Evolutionary conservation across 1,140 invertebrate species (phyloP), one percentile per base, ranked within the genome.

Genomic region (Babylonia areolata): DNA sequence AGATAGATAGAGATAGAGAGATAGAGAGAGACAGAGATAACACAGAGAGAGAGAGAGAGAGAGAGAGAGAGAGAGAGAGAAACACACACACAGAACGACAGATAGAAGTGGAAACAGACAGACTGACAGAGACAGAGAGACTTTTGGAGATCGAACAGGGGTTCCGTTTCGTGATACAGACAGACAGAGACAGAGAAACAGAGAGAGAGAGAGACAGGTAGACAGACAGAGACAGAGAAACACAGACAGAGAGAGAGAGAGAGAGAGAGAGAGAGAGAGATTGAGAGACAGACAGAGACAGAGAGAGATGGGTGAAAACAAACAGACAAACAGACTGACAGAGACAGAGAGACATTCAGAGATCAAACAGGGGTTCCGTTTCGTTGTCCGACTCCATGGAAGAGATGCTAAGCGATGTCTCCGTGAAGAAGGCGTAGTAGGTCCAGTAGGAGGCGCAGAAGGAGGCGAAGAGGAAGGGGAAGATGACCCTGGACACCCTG

Each of bases 381-480:
- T 75, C 69, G 82, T 84, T 84, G 54, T 3, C 33, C 17, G 23
- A 2, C 1, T 39, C 81, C 3, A 20, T 5, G 39, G 28, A 0
- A 46, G 28, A 23, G 17, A 51, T 51, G 40, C 82, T 73, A 39
- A 84, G 82, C 9, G 64, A 69, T 37, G 82, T 73, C 2, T 84
- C 82, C 35, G 82, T 71, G 64, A 84, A 33, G 82, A 42, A 51
- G 23, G 87, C 17, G 93, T 97, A 97, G 79, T 96, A 87, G 87
- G 97, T 94, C 97, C 97, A 95, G 79, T 90, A 90, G 58, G 78
- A 51, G 46, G 98, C 91, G 91, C 98, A 98, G 46, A 98, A 96
- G 0, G 97, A 93, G 0, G 96, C 96, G 91, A 98, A 98, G 1
- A 97, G 97, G 12, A 97, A 96, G 3, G 98, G 98, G 93, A 98